These are phyloP conservation scores for Rhopalosiphum maidis DNA, from an alignment of 1,140 invertebrate genomes.

Conservation along the genomic window DNA sequence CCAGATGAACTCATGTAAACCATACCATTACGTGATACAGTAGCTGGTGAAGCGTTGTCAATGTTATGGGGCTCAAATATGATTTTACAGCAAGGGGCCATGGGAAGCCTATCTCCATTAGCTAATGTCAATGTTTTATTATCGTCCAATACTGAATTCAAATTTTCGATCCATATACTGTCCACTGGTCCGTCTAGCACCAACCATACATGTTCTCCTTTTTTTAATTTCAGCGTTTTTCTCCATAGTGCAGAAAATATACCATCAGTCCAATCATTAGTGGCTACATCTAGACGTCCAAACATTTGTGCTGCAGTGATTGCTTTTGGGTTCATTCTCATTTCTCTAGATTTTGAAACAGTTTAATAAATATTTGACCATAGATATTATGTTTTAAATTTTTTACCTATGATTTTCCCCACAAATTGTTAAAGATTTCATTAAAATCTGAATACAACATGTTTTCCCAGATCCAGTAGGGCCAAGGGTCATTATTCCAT, in stretches of 20 bases:
- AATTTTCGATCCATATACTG: constrained; percentile 96
- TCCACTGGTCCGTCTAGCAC: constrained; percentile 95
- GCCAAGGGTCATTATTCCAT: constrained; percentile 97
- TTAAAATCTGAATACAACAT: constrained; percentile 91
- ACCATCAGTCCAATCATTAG: constrained; percentile 98
- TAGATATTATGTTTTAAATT: neutral
- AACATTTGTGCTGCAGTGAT: constrained; percentile 98
- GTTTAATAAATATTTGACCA: neutral
- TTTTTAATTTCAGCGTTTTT: constrained; percentile 88
- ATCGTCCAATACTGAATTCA: constrained; percentile 95
- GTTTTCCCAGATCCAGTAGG: constrained; percentile 96
- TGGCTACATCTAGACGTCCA: constrained; percentile 91
- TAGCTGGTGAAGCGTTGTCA: constrained; percentile 95
- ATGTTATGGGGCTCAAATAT: constrained; percentile 97
- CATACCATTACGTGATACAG: constrained; percentile 95
- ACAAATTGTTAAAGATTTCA: constrained; percentile 87
- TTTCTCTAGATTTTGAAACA: constrained; percentile 71
- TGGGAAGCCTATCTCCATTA: constrained; percentile 90
- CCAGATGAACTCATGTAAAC: constrained; percentile 97
- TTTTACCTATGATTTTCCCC: constrained; percentile 79
- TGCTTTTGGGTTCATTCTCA: constrained; percentile 98
- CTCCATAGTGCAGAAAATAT: constrained; percentile 97
- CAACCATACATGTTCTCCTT: constrained; percentile 86
- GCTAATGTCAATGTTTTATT: constrained; percentile 93
- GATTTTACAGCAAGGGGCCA: constrained; percentile 92